Evolutionary conservation across 2,888 invertebrate genomes (phyloP), one percentile per base, ranked within the genome.

Genomic region (Alloplasta piceator): DNA sequence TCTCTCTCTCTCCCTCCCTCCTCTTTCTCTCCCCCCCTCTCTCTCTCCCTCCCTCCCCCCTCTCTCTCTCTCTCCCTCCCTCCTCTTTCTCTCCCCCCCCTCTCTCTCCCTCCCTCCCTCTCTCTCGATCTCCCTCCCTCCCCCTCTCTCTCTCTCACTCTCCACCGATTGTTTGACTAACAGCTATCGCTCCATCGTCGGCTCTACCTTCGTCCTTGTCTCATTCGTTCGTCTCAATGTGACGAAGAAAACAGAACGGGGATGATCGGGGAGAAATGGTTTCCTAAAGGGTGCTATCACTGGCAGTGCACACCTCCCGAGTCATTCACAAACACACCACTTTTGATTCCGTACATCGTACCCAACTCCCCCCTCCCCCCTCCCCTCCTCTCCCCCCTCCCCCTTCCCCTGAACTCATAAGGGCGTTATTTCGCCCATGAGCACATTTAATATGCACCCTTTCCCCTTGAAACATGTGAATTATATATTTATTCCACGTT

Each of bases 111-210:
- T 56, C 60, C 82, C 70, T 66, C 76, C 68, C 67, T 63, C 72
- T 56, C 56, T 82, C 70, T 66, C 76, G 85, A 87, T 84, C 68
- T 58, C 50, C 68, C 67, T 63, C 72, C 52, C 60, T 82, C 70
- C 66, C 76, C n/a, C 68, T 58, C 50, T 73, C 67, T 63, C 72
- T 56, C 60, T 82, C 70, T 66, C 76, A 68, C 67, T 63, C 72
- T 56, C 56, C 82, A 67, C 66, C 76, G 85, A 87, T 84, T 86
- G 86, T 86, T 86, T 86, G 82, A 82, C 82, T 82, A 82, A 82
- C 80, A 85, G 78, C 77, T 84, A 80, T 80, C 73, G 70, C 56
- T 43, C 6, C 52, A 70, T 14, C 5, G 12, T 70, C 63, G 36
- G 26, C 36, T 55, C 14, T 56, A 26, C 14, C 43, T 36, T 39